phyloP scores from a whole-genome alignment of 2,888 invertebrate species.

The Thymelicus sylvestris region DNA sequence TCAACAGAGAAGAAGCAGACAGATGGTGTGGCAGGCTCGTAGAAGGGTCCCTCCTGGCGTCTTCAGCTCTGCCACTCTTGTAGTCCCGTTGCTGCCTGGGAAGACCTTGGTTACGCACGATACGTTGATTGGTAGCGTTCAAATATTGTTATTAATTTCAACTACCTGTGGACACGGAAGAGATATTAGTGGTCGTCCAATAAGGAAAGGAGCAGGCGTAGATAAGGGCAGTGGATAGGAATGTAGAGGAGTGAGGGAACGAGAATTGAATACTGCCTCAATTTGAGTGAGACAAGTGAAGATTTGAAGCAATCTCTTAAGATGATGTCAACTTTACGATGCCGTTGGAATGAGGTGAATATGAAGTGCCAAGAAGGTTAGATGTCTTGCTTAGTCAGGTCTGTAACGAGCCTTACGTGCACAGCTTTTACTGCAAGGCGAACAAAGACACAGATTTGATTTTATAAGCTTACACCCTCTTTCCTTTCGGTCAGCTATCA shows the following conservation, averaged over 20 bases:
- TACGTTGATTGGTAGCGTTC: too few species aligned
- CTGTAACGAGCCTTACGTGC: constrained; percentile 41
- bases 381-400: constrained; percentile 24
- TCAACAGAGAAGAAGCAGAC: too few species aligned
- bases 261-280: background rate
- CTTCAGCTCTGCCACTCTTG: too few species aligned
- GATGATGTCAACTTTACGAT: background rate
- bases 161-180: background rate
- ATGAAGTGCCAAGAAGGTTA: constrained; percentile 39
- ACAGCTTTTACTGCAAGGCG: constrained; percentile 42
- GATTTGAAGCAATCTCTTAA: background rate
- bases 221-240: constrained; percentile 21
- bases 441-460: constrained; percentile 43
- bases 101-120: too few species aligned
- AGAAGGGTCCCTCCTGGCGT: too few species aligned
- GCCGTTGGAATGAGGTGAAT: background rate
- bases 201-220: constrained; percentile 31
- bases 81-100: too few species aligned
- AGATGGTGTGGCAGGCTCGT: too few species aligned
- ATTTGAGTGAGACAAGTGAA: background rate
- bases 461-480: constrained; percentile 42
- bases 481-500: constrained; percentile 40
- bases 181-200: constrained; percentile 31
- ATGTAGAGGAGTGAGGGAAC: background rate
- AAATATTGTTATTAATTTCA: too few species aligned